Base-by-base conservation (phyloP, 2,888 invertebrate species). In the Tipula vernalis region DNA sequence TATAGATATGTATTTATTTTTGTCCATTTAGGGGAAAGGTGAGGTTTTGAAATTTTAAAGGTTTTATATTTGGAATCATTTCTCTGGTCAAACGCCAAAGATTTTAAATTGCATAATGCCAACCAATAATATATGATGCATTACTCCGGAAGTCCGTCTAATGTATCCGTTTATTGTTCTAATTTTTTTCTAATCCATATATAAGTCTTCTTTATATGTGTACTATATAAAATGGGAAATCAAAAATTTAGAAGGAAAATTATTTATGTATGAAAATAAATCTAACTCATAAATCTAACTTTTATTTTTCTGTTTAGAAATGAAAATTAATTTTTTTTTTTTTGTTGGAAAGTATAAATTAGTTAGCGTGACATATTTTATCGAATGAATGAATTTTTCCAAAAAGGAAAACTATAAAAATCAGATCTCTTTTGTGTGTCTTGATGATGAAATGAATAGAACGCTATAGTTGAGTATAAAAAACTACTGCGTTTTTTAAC, bases 61-160 rank as follows among this genome's bases (percentile, higher is more conserved):
- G 28, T 71, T 28, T 28, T 71, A n/a, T 28, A 10, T 10, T 28
- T 71, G 71, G 18, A 51, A 51, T 15, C n/a, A 15, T 51, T 15
- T 51, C 15, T 71, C 10, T 28, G 28, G 13, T 71, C 71, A 71
- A 71, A 71, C 10, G 28, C 71, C 28, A 51, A 51, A 51, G 51
- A 51, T 5, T 4, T 5, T 51, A 6, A 4, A 15, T 51, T 71
- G 4, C 28, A 10, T 28, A 28, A 28, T 28, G 28, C 28, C 28
- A 28, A 71, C 71, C 28, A 10, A 71, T 28, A 28, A 71, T 84
- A 39, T 39, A 39, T 84, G 84, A 84, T 84, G 39, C 84, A 84
- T 84, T 84, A 41, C 84, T 3, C 84, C 84, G 84, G 84, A 84
- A 84, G 84, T 84, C 84, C 84, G 84, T 39, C 84, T 84, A 84